Evolutionary conservation across 2,888 invertebrate species (phyloP), one percentile per base, ranked within the genome.

Genomic region (Phengaris alcon): DNA sequence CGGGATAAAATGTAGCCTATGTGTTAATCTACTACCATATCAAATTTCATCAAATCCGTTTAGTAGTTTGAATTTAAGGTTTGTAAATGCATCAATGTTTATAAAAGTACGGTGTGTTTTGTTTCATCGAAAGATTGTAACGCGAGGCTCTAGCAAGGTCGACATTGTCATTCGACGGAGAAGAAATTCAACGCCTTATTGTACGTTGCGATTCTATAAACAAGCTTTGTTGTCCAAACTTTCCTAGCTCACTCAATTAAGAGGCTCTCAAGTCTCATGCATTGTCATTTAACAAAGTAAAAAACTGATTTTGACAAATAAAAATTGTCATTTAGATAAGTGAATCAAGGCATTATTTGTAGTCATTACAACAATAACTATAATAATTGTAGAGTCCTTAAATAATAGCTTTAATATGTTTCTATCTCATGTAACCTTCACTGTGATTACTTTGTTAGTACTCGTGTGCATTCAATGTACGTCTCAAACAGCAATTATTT

Each of bases 141-240:
- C 46, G 69, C 22, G n/a, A 57, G 55, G 22, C 55, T 75, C 75
- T 57, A 75, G 75, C 57, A 70, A 70, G 57, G 55, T 70, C 57
- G 55, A 70, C 75, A 70, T 70, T 70, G 75, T 57, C 48, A 55
- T 75, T 75, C 75, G 69, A 54, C 69, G 75, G 13, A 70, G 68
- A 75, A 69, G 75, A 54, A 70, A 75, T 64, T 15, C 46, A 59
- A 75, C 35, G 68, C 64, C 64, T 6, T 10, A 12, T 22, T 72
- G 69, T 54, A 72, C 72, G 46, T 55, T 51, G 44, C 80, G 81
- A 86, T 83, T 72, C 72, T 52, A 22, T 51, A 51, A 70, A 72
- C 72, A 72, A 13, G 12, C 52, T 35, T 54, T 35, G 54, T 35
- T 72, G 54, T 13, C 10, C n/a, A 69, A 48, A 48, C 15, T 46